Percentiles rank a stretch among this genome's conserved stretches.
Conservation (phyloP, 2,888 invertebrate genomes). For the Synergus gifuensis region DNA sequence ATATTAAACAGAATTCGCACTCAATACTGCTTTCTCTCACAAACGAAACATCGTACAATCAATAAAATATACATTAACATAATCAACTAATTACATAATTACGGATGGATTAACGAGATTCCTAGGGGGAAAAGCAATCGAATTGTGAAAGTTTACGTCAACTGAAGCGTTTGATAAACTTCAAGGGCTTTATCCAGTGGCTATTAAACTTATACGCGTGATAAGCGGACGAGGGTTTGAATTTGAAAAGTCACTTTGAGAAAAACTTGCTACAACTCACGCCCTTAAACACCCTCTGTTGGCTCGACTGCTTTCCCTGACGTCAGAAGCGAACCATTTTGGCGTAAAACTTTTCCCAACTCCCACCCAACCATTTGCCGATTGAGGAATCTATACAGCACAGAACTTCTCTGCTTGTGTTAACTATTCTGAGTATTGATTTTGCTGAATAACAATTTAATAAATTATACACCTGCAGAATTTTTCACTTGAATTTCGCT, state of each 20-base stretch:
- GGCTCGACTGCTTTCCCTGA: conserved; percentile 10
- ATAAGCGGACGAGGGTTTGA: not conserved
- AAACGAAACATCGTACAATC: not conserved
- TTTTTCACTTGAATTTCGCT: not conserved
- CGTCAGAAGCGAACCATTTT: conserved; percentile 23
- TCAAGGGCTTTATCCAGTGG: not conserved
- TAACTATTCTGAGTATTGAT: conserved; percentile 20
- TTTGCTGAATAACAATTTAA: not conserved
- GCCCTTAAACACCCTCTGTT: conserved; percentile 15
- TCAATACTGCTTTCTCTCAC: not conserved
- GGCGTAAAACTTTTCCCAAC: conserved; percentile 18
- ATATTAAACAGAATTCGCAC: not conserved
- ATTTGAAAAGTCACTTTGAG: not conserved
- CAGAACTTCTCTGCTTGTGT: not conserved
- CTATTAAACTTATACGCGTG: not conserved
- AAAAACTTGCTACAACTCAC: conserved; percentile 16
- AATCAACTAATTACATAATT: conserved; percentile 28
- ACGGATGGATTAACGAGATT: conserved; percentile 38
- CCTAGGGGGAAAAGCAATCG: conserved; percentile 28
- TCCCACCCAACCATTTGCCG: conserved; percentile 6
- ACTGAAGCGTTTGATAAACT: not conserved
- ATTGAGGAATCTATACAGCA: conserved; percentile 24
- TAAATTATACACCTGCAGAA: not conserved
- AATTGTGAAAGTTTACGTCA: conserved; percentile 31
- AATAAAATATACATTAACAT: conserved; percentile 12